Conservation (phyloP, 2,113 vertebrate species). For the Phyllostomus discolor region DNA sequence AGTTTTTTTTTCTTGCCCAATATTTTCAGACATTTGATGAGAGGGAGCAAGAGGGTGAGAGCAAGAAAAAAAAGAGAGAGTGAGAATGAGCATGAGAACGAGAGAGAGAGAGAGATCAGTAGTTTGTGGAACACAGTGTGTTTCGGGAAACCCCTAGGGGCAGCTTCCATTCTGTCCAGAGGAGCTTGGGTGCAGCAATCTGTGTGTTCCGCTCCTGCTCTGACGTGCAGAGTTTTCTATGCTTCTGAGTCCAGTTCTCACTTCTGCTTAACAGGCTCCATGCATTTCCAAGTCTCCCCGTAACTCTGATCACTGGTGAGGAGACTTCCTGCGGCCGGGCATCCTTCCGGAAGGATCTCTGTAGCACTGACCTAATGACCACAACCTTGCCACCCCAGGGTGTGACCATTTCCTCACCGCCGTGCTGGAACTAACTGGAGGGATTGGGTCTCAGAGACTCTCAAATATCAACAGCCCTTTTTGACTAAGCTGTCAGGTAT, state of each 20-base stretch:
- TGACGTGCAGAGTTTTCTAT: neutral
- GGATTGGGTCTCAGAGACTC: neutral
- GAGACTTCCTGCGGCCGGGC: neutral
- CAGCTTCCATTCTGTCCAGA: neutral
- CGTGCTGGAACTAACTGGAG: neutral
- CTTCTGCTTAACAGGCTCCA: neutral
- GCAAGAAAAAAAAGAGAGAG: neutral
- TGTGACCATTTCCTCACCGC: neutral
- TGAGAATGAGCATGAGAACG: neutral
- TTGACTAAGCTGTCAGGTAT: neutral
- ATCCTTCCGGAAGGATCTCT: neutral
- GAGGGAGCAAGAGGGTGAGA: neutral
- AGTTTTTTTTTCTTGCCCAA: neutral
- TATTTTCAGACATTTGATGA: neutral
- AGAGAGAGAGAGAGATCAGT: neutral
- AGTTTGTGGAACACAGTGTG: neutral
- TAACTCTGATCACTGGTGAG: neutral
- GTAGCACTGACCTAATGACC: neutral
- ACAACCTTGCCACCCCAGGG: neutral
- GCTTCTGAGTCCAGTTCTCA: neutral
- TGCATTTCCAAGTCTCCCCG: neutral
- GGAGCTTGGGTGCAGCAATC: neutral
- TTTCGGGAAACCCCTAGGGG: neutral
- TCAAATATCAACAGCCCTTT: neutral
- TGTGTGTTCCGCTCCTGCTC: neutral